Evolutionary conservation across 2,113 vertebrate genomes (phyloP).

Genomic region (Bungarus multicinctus): DNA sequence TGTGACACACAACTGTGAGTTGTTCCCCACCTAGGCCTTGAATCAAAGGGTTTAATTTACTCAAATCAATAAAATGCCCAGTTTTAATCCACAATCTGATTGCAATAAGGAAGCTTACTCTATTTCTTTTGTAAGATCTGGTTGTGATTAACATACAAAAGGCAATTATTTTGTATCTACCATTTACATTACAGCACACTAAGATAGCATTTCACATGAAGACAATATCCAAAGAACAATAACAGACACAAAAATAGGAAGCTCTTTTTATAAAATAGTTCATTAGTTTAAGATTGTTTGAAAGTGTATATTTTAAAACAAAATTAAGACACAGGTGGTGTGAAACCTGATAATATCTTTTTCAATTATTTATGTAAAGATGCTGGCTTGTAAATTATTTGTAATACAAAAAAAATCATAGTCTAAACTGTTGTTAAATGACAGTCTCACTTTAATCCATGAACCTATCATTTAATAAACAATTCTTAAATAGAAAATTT

Average conservation of each 20-base stretch:
- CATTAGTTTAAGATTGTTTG: conserved; percentile 26
- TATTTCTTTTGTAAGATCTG: conserved; percentile 44
- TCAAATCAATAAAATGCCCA: background rate
- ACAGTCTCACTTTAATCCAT: conserved; percentile 43
- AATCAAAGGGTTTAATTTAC: background rate
- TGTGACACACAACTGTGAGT: background rate
- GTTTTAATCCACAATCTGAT: background rate
- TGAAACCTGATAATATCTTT: conserved; percentile 53
- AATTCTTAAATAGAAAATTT: conserved; percentile 68
- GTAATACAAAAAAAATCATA: conserved; percentile 61
- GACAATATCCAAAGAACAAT: conserved; percentile 45
- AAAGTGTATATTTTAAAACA: conserved; percentile 51
- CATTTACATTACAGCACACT: conserved; percentile 23
- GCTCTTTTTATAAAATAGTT: conserved; percentile 47
- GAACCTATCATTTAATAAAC: conserved; percentile 74
- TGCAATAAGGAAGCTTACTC: conserved; percentile 38
- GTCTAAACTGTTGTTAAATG: conserved; percentile 59
- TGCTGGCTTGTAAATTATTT: conserved; percentile 75
- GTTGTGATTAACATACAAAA: conserved; percentile 42
- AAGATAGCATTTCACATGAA: conserved; percentile 13
- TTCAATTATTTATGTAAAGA: conserved; percentile 64
- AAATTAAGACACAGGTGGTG: conserved; percentile 52
- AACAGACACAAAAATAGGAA: conserved; percentile 33
- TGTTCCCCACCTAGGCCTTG: background rate
- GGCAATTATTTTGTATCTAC: conserved; percentile 33